Evolutionary conservation across 2,113 vertebrate species (phyloP), one percentile per base, ranked within the genome.

Genomic region (Struthio camelus): DNA sequence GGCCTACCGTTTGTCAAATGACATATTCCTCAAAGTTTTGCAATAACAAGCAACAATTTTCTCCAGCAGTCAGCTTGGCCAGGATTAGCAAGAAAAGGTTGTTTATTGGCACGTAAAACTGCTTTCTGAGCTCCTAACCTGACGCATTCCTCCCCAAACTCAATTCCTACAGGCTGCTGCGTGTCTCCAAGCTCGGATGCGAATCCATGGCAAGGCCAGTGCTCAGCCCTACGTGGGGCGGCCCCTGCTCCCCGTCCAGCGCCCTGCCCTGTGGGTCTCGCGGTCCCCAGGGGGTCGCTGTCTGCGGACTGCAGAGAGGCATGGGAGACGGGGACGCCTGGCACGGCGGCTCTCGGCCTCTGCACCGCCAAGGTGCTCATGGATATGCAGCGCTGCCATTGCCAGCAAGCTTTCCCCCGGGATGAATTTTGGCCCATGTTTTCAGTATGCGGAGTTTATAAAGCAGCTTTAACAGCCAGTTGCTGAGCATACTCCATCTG

Each of bases 241-340:
- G 75, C 30, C 18, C 1, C n/a, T 20, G 10, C 17, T 18, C 73
- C 5, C 1, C 46, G 9, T n/a, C n/a, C n/a, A 23, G 10, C 5
- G 11, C 32, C 67, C 22, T 30, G 61, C 69, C n/a, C 15, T 32
- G 2, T 16, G 2, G 30, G 5, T 32, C 81, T 30, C 24, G 2
- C 54, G 11, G 34, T 16, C 19, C 11, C 32, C 34, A n/a, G n/a
- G 58, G n/a, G 17, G 58, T 61, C 17, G 58, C 34, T 46, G 1
- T 11, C 4, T 9, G 0, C 4, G 8, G 3, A 4, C 32, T 9
- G 1, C 22, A 16, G 50, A 24, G 51, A 1, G 2, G 17, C 65
- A 65, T 2, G 25, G 64, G 56, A 32, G 12, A 36, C 51, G 36
- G 51, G 42, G 27, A 53, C 44, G 36, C 51, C 25, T 1, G 10